These are phyloP conservation scores for Tenualosa ilisha DNA, from an alignment of 2,797 vertebrate species.

Conservation along the genomic window DNA sequence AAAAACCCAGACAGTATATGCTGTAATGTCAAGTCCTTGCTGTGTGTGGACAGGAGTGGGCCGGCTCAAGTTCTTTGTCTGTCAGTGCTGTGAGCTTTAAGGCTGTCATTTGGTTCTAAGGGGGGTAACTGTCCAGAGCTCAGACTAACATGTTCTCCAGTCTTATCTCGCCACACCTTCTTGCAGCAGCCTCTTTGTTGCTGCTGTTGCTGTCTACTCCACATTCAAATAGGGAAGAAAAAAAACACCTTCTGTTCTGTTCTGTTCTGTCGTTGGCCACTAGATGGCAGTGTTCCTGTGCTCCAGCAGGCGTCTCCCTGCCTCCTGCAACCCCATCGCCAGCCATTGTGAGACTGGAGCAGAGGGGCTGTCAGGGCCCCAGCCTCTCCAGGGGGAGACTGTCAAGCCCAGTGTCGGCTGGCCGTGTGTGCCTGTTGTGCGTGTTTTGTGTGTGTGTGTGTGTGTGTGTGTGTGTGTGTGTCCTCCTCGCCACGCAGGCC, in stretches of 20 bases:
- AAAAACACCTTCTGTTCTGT: background rate
- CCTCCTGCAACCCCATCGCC: background rate
- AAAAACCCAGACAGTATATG: background rate
- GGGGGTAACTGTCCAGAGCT: background rate
- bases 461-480: constrained; percentile 30
- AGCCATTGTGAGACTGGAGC: background rate
- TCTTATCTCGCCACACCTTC: background rate
- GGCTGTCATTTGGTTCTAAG: background rate
- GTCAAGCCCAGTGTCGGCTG: constrained; percentile 27
- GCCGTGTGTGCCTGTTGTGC: background rate
- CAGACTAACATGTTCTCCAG: background rate
- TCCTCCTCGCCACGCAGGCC: constrained; percentile 1
- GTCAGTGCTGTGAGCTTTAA: background rate
- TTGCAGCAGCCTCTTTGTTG: background rate
- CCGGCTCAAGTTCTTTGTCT: background rate
- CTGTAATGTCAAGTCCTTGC: background rate
- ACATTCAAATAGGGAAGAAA: background rate
- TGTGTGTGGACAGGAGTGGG: background rate
- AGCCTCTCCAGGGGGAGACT: constrained; percentile 33
- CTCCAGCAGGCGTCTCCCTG: constrained; percentile 3
- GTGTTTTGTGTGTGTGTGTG: constrained; percentile 12
- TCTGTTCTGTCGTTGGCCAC: constrained; percentile 36
- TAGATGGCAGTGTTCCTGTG: constrained; percentile 54
- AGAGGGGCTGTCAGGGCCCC: constrained; percentile 31
- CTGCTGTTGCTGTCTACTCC: background rate